Conservation (phyloP, 1,140 invertebrate species). For the Gryllus bimaculatus region DNA sequence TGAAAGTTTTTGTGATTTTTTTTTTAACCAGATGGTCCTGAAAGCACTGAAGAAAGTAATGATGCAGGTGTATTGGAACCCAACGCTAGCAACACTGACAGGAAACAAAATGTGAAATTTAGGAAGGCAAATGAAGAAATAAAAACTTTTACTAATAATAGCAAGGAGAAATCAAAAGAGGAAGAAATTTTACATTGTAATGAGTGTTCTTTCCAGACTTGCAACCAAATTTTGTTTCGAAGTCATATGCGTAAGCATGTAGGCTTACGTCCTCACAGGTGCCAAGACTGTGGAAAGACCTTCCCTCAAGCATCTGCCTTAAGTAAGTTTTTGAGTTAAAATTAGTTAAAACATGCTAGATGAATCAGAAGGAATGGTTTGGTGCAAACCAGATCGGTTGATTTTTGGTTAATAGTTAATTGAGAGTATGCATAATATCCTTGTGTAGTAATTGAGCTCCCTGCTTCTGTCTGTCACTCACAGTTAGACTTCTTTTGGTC, state of each 20-base stretch:
- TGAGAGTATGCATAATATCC: too few species aligned
- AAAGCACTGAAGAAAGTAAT: neutral
- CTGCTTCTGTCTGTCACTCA: too few species aligned
- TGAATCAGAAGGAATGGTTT: too few species aligned
- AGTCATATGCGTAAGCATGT: conserved; percentile 13
- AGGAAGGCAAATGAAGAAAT: neutral
- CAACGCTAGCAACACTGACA: neutral
- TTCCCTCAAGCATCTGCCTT: conserved; percentile 16
- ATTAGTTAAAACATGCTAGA: too few species aligned
- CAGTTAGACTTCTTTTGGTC: too few species aligned
- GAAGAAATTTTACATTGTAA: conserved; percentile 6
- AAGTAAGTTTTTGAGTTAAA: conserved; percentile 4
- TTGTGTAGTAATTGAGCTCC: too few species aligned
- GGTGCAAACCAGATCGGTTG: too few species aligned
- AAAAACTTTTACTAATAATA: neutral
- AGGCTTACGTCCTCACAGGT: conserved; percentile 14
- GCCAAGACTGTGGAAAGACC: conserved; percentile 18
- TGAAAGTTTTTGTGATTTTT: too few species aligned
- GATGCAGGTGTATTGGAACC: neutral
- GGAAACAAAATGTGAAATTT: neutral
- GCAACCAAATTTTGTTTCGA: neutral
- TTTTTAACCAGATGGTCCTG: too few species aligned
- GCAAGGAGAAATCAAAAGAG: neutral
- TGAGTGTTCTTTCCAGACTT: conserved; percentile 6
- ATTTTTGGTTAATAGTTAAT: too few species aligned